Base-by-base conservation (phyloP, 2,888 invertebrate species). In the Oscheius sp. region DNA sequence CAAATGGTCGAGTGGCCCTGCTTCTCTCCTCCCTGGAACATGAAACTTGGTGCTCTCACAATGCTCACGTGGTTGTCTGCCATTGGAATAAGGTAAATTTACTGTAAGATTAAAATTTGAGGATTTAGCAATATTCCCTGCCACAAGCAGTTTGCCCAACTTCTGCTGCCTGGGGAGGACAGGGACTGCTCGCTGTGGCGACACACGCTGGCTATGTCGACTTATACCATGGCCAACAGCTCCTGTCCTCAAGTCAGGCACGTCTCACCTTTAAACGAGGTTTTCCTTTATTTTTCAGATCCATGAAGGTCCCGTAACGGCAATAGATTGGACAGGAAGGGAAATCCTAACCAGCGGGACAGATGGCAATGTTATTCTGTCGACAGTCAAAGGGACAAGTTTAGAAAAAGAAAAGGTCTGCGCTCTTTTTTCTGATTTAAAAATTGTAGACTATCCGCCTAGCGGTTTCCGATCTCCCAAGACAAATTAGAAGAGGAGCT, bases 131-230 rank as follows among this genome's bases (percentile, higher is more conserved):
- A 56, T 69, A 52, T 43, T 29, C 55, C 9, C 56, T 69, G 5
- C 69, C 69, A 13, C 69, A 69, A 56, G 69, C 69, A 1, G 69
- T 69, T 21, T 69, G 69, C 25, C 69, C 69, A n/a, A 69, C 55
- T 13, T 27, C 43, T 41, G 69, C 69, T 1, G 69, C 56, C 9
- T 69, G 69, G 69, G 41, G 43, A 2, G 35, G n/a, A 29, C 69
- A 56, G n/a, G 69, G 69, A 13, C 41, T 35, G 2, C 41, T 69
- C 1, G 56, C 56, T 13, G 41, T 69, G 16, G 69, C 41, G 2
- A 18, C 69, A 1, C 23, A 52, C 35, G 52, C 66, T 7, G 66
- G 66, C n/a, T 49, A 9, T 66, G 66, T 66, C 21, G 66, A 66
- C 16, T 9, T 66, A 13, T 66, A 49, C 21, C 66, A 66, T 29